Conservation (phyloP, 1,140 invertebrate species). For the Drosophila tropicalis region DNA sequence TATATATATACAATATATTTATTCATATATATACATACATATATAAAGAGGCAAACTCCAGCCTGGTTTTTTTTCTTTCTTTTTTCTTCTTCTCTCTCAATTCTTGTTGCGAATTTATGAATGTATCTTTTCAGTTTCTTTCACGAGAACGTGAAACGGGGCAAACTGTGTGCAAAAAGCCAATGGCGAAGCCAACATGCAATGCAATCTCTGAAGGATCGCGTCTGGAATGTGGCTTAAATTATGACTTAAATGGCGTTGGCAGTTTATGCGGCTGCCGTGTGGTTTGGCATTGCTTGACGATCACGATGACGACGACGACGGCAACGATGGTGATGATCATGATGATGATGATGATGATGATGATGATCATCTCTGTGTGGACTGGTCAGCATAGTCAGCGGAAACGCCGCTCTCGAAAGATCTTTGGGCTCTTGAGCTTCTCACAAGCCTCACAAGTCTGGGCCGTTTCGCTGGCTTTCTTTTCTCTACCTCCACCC, state of each 20-base stretch:
- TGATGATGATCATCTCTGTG: slow-evolving; percentile 7
- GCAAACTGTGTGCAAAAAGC: neutral
- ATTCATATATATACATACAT: too few species aligned
- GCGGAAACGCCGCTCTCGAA: slow-evolving; percentile 72
- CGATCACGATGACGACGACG: slow-evolving; percentile 35
- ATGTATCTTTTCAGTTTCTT: slow-evolving; percentile 63
- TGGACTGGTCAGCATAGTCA: slow-evolving; percentile 35
- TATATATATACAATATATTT: too few species aligned
- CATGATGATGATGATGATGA: slow-evolving; percentile 15
- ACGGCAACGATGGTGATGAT: slow-evolving; percentile 20
- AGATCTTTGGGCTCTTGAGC: slow-evolving; percentile 44
- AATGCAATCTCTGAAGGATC: slow-evolving; percentile 80
- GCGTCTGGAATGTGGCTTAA: slow-evolving; percentile 80
- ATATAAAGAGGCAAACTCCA: neutral
- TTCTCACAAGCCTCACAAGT: slow-evolving; percentile 6
- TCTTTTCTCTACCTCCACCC: slow-evolving; percentile 41
- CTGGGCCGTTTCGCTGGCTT: slow-evolving; percentile 64
- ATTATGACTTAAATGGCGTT: slow-evolving; percentile 81
- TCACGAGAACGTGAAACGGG: slow-evolving; percentile 50
- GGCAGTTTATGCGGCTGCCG: slow-evolving; percentile 78
- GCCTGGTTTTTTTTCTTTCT: neutral
- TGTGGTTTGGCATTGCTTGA: slow-evolving; percentile 37
- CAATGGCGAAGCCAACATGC: slow-evolving; percentile 35
- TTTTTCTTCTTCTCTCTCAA: neutral
- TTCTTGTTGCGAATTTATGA: slow-evolving; percentile 73